phyloP scores from a whole-genome alignment of 1,140 invertebrate genomes.

The Uloborus diversus region DNA sequence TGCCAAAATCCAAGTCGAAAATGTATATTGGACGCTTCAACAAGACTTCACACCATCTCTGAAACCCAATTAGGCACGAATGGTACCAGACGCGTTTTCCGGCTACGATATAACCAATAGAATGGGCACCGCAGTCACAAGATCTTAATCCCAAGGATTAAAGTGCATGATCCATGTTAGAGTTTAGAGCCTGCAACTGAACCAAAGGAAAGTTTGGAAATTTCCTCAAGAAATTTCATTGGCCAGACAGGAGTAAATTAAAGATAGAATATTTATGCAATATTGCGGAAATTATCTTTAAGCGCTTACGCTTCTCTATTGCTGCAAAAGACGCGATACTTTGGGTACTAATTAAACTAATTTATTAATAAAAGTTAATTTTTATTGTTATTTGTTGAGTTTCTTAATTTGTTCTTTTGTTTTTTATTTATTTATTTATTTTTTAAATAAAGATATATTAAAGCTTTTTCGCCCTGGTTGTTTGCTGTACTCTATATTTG shows the following conservation, averaged over 20 bases:
- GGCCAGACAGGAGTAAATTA: not conserved
- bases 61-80: not conserved
- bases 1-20: not conserved
- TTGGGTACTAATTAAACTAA: not conserved
- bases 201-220: not conserved
- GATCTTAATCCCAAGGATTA: not conserved
- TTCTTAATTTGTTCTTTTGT: no score
- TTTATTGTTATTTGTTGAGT: no score
- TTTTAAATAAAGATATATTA: no score
- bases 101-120: not conserved
- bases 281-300: not conserved
- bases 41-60: not conserved
- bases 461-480: no score
- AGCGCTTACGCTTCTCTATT: not conserved
- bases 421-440: no score
- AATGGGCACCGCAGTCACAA: not conserved
- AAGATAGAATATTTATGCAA: not conserved
- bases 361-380: not conserved
- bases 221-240: not conserved
- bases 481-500: no score
- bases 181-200: not conserved
- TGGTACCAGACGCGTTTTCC: not conserved
- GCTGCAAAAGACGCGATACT: not conserved
- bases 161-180: not conserved
- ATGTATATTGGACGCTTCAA: not conserved